Conservation (phyloP, 2,888 invertebrate species). For the Nysson spinosus region DNA sequence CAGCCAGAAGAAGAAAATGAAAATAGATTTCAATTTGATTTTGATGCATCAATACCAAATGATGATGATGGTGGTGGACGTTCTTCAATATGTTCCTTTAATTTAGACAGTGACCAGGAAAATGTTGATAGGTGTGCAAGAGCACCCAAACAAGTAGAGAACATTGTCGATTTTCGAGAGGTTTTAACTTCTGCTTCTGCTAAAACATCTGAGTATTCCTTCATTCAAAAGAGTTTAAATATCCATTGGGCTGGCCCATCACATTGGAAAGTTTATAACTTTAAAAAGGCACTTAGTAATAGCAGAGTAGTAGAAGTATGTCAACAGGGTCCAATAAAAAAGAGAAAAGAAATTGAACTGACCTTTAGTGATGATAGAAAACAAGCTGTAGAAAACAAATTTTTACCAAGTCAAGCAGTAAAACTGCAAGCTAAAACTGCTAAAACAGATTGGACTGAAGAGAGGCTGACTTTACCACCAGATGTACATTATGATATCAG, state of each 20-base stretch:
- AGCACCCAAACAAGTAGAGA: constrained; percentile 22
- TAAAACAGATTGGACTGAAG: constrained; percentile 58
- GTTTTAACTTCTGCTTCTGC: constrained; percentile 37
- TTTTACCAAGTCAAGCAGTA: constrained; percentile 14
- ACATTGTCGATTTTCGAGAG: constrained; percentile 60
- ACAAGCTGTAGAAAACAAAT: constrained; percentile 30
- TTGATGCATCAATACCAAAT: constrained; percentile 65
- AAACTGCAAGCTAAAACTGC: constrained; percentile 51
- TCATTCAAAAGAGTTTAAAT: constrained; percentile 50
- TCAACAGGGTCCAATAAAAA: constrained; percentile 41
- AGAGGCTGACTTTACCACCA: constrained; percentile 53
- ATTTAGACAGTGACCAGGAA: constrained; percentile 43
- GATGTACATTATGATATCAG: constrained; percentile 57
- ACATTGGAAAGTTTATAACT: constrained; percentile 87
- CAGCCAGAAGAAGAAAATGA: constrained; percentile 16
- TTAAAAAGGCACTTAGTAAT: constrained; percentile 64
- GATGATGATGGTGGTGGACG: constrained; percentile 28
- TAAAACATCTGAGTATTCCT: constrained; percentile 65
- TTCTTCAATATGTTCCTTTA: constrained; percentile 35
- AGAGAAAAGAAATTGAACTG: constrained; percentile 53
- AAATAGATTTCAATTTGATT: constrained; percentile 63
- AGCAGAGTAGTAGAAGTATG: constrained; percentile 47
- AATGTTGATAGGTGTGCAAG: constrained; percentile 28
- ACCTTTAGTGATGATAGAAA: constrained; percentile 28
- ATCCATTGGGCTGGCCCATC: constrained; percentile 87